A percentile compares a stretch with the other conserved stretches of the same genome.
Evolutionary conservation across 2,888 invertebrate genomes (phyloP).

Genomic region (Cremastobaeus sp.): DNA sequence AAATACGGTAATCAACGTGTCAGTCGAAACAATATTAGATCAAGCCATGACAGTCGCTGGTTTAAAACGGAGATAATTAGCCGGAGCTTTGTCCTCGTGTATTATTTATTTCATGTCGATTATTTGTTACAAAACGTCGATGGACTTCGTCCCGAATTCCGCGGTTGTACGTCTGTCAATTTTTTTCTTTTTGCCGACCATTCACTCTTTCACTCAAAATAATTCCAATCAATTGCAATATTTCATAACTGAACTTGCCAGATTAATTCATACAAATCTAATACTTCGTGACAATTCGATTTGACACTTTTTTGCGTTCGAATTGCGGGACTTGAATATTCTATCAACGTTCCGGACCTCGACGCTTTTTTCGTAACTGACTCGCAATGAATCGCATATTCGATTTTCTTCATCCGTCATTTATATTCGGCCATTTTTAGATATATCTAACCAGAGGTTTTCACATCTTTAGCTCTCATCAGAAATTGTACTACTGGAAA

Average conservation of each 20-base stretch:
- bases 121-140: conserved; percentile 4
- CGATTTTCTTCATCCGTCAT: conserved; percentile 8
- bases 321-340: conserved; percentile 14
- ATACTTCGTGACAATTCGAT: no score
- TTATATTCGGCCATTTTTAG: conserved; percentile 11
- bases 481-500: no score
- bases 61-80: conserved; percentile 45
- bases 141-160: neutral
- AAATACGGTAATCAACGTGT: conserved; percentile 56
- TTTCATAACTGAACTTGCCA: no score
- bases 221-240: no score
- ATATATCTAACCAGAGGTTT: no score
- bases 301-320: conserved; percentile 17
- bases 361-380: conserved; percentile 13
- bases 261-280: no score
- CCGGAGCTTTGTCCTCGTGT: neutral
- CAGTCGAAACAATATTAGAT: conserved; percentile 54
- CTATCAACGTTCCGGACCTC: conserved; percentile 8
- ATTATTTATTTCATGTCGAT: conserved; percentile 8
- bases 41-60: conserved; percentile 32
- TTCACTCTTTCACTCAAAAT: no score
- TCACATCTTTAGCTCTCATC: no score
- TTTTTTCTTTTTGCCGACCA: no score
- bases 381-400: conserved; percentile 11
- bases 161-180: neutral